Evolutionary conservation across 64 coral and sea anemone genomes (phyloP).

Genomic region (Montipora sp.): DNA sequence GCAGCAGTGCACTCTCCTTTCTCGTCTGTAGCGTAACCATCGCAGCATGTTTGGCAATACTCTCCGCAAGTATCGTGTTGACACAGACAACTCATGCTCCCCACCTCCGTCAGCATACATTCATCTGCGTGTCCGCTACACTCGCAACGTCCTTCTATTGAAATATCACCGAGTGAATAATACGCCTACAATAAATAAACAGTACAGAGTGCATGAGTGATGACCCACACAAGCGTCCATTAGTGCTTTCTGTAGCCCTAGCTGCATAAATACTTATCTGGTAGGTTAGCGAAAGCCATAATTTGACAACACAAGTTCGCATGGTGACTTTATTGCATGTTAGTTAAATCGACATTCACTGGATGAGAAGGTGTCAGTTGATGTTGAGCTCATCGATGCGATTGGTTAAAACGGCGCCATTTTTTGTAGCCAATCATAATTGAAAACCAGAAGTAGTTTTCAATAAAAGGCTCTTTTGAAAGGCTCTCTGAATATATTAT

Average conservation of each 20-base stretch:
- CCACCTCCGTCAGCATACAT: slow-evolving; percentile 52
- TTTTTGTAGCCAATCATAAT: too few species aligned
- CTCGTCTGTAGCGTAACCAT: slow-evolving; percentile 41
- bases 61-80: slow-evolving; percentile 72
- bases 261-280: too few species aligned
- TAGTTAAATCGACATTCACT: too few species aligned
- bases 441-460: too few species aligned
- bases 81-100: slow-evolving; percentile 67
- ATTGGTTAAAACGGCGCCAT: too few species aligned
- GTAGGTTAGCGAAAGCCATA: too few species aligned
- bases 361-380: too few species aligned
- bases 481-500: too few species aligned
- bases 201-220: not conserved
- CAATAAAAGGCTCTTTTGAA: too few species aligned
- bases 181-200: not conserved
- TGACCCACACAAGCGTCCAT: not conserved
- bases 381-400: too few species aligned
- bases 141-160: slow-evolving; percentile 56
- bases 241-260: not conserved
- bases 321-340: too few species aligned
- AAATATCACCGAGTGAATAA: slow-evolving; percentile 65
- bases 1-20: not conserved
- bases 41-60: slow-evolving; percentile 72
- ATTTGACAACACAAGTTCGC: too few species aligned
- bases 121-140: slow-evolving; percentile 76